These are phyloP conservation scores for Oedothorax gibbosus DNA, from an alignment of 1,140 invertebrate genomes.

Conservation along the genomic window DNA sequence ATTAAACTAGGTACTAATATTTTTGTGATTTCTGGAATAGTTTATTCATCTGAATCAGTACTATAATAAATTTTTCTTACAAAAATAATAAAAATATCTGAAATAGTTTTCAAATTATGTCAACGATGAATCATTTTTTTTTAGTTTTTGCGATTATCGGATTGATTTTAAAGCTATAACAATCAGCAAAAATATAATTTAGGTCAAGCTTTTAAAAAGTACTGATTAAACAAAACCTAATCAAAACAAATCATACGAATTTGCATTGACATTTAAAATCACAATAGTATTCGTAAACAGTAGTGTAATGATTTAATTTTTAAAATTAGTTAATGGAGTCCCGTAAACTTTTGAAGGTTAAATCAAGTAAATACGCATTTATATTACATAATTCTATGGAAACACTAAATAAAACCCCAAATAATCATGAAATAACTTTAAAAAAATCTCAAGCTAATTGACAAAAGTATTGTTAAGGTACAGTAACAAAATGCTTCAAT, in stretches of 20 bases:
- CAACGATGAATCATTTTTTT: neutral
- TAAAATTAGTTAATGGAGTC: neutral
- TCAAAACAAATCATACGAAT: neutral
- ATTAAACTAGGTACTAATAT: neutral
- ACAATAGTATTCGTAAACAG: too few relatives aligned
- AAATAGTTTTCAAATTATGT: neutral
- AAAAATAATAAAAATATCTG: neutral
- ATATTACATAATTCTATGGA: neutral
- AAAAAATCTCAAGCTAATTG: neutral
- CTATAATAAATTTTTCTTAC: neutral
- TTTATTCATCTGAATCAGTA: neutral
- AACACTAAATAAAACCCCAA: neutral
- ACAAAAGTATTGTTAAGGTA: too few relatives aligned
- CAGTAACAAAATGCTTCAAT: neutral
- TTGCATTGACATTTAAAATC: too few relatives aligned
- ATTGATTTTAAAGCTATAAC: neutral
- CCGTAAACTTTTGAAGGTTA: conserved; percentile 18
- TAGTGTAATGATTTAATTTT: neutral
- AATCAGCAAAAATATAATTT: neutral
- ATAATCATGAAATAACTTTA: neutral
- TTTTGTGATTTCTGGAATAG: neutral
- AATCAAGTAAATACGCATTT: neutral
- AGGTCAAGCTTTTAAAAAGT: conserved; percentile 12
- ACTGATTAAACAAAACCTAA: neutral
- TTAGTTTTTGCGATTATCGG: neutral